Conservation (phyloP, 2,797 vertebrate species). For the Notoglanidium macrostoma region DNA sequence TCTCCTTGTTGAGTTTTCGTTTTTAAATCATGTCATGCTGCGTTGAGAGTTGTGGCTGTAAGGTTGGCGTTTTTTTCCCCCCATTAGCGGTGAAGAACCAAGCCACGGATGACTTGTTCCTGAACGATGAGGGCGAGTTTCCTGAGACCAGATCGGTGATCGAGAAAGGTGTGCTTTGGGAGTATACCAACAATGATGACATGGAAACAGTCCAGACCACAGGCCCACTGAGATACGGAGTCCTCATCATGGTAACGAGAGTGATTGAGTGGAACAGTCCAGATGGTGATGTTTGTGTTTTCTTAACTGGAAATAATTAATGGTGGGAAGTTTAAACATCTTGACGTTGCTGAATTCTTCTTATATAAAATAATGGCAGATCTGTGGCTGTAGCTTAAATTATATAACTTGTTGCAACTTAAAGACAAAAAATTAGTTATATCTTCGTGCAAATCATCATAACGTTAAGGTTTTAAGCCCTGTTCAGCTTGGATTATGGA, state of each 20-base stretch:
- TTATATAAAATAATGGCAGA: background rate
- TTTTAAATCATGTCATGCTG: background rate
- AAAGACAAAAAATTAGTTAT: background rate
- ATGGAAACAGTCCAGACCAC: slow-evolving; percentile 86
- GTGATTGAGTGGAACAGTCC: background rate
- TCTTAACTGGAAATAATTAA: slow-evolving; percentile 18
- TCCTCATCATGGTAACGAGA: slow-evolving; percentile 57
- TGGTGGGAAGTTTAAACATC: background rate
- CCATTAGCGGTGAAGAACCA: slow-evolving; percentile 86
- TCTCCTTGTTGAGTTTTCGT: slow-evolving; percentile 4
- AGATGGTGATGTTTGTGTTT: slow-evolving; percentile 20
- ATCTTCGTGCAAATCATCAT: background rate
- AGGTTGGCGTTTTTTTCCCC: slow-evolving; percentile 12
- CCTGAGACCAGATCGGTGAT: slow-evolving; percentile 84
- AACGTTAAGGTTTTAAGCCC: background rate
- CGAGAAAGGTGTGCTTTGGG: slow-evolving; percentile 91
- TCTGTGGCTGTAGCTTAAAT: background rate
- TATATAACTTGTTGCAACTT: background rate
- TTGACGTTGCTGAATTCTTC: background rate
- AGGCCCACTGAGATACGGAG: slow-evolving; percentile 79
- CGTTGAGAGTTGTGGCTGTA: background rate
- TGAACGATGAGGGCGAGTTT: slow-evolving; percentile 84
- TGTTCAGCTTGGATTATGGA: background rate
- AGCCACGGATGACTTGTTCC: slow-evolving; percentile 84
- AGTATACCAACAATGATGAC: slow-evolving; percentile 84